phyloP scores from a whole-genome alignment of 2,113 vertebrate species.

The Carassius gibelio region DNA sequence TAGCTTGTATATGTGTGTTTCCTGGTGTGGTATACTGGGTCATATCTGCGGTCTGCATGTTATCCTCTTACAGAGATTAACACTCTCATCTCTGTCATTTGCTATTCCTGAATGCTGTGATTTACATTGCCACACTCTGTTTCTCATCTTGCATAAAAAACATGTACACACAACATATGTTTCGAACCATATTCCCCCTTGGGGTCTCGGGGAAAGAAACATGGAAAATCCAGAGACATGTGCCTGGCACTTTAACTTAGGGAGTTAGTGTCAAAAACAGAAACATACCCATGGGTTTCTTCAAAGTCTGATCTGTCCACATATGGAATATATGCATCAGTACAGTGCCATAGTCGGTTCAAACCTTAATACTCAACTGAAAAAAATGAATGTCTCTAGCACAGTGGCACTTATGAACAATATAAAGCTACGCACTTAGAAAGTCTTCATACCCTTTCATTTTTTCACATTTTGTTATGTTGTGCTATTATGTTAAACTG shows the following conservation, averaged over 20 bases:
- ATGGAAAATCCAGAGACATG: slow-evolving; percentile 2
- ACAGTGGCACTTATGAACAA: neutral
- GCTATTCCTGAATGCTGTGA: slow-evolving; percentile 40
- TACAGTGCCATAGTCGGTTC: slow-evolving; percentile 27
- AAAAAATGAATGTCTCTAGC: neutral
- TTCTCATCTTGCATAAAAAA: neutral
- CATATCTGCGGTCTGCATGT: slow-evolving; percentile 20
- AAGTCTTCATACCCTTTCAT: no score
- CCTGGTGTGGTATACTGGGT: slow-evolving; percentile 9
- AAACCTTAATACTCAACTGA: neutral
- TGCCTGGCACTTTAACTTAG: neutral
- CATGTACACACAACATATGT: slow-evolving; percentile 28
- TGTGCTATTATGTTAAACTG: no score
- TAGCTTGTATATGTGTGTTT: slow-evolving; percentile 2
- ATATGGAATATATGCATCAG: slow-evolving; percentile 28
- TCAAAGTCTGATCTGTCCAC: neutral
- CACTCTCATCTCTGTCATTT: slow-evolving; percentile 43
- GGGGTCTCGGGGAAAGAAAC: slow-evolving; percentile 17
- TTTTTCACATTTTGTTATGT: no score
- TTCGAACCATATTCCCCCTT: slow-evolving; percentile 6
- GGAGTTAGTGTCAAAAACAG: slow-evolving; percentile 15
- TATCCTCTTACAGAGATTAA: slow-evolving; percentile 27
- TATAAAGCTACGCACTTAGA: no score
- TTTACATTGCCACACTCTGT: slow-evolving; percentile 47
- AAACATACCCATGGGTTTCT: slow-evolving; percentile 29